Evolutionary conservation across 2,113 vertebrate species (phyloP).

Genomic region (Podarcis raffonei): DNA sequence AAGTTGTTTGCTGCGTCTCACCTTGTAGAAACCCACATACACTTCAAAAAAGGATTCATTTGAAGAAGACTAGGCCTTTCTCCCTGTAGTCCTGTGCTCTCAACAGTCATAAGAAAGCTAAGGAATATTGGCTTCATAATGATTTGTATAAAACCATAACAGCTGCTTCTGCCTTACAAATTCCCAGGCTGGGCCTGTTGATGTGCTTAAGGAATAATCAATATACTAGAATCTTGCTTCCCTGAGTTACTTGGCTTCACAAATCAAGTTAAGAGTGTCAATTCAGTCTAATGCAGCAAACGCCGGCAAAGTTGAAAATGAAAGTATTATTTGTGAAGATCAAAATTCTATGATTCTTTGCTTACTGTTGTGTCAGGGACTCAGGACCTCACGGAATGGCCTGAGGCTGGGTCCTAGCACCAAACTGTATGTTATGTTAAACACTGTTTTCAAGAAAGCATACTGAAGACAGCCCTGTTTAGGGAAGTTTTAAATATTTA

Average conservation of each 20-base stretch:
- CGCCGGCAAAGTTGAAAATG: conserved; percentile 60
- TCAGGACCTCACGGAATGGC: not conserved
- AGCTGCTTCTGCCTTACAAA: conserved; percentile 62
- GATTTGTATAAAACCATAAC: conserved; percentile 33
- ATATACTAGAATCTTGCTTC: conserved; percentile 63
- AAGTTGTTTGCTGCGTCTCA: too few species aligned
- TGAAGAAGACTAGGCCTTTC: conserved; percentile 47
- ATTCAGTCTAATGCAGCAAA: conserved; percentile 30
- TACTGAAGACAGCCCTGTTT: too few species aligned
- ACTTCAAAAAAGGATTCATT: conserved; percentile 10
- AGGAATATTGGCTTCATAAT: conserved; percentile 44
- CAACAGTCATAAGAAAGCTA: conserved; percentile 53
- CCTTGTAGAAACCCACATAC: too few species aligned
- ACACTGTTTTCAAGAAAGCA: not conserved
- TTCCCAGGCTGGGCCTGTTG: conserved; percentile 54
- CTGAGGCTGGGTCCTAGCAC: not conserved
- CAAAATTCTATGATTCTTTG: conserved; percentile 41
- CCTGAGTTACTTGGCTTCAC: conserved; percentile 54
- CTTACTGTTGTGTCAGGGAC: conserved; percentile 6
- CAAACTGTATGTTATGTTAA: not conserved
- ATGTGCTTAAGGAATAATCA: conserved; percentile 57
- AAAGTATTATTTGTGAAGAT: conserved; percentile 44
- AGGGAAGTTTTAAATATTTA: too few species aligned
- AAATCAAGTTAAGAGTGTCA: conserved; percentile 54
- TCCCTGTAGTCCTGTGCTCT: conserved; percentile 47